Base-by-base conservation (phyloP, 2,797 vertebrate genomes). In the Selene dorsalis region DNA sequence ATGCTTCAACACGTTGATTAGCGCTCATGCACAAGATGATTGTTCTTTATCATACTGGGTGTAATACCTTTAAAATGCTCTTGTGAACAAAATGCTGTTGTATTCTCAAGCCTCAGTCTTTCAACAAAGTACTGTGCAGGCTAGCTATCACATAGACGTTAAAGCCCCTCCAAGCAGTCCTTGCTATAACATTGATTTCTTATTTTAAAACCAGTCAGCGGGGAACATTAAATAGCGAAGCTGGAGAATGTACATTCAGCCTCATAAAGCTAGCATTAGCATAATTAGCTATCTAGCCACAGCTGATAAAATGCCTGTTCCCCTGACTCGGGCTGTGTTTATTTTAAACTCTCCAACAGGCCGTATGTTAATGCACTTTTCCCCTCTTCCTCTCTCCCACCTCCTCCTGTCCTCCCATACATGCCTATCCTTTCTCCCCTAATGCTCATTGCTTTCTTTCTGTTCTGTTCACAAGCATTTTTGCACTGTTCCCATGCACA, bases 341-440 rank as follows among this genome's bases (percentile, higher is more conserved):
- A 76, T 57, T 73, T 43, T 75, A 69, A 52, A 50, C 48, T 20
- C 45, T 65, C 38, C 79, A 80, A 32, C 43, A 70, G 53, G 14
- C 80, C 84, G 84, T 84, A 80, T 87, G 87, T 82, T 80, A 83
- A 84, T 77, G 26, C 22, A 55, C 65, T 87, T 39, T 30, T 71
- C 14, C 82, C 35, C 57, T 77, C 57, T 77, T 17, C 4, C 45
- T 26, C 66, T 76, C 60, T 69, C 55, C 58, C 73, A 48, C 30
- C 63, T 18, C 7, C 43, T 45, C 48, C 38, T 30, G 58, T 72
- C 18, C 18, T 7, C 6, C 43, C 14, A 43, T 43, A 41, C 7
- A 38, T 41, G 39, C 64, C 74, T 35, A 52, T 75, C 79, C 69
- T 30, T 47, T 43, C 22, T 39, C 14, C 26, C 20, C 5, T 35